A percentile compares a stretch with the other conserved stretches of the same genome.
Evolutionary conservation across 2,797 vertebrate species (phyloP).

Genomic region (Cheirogaleus major): DNA sequence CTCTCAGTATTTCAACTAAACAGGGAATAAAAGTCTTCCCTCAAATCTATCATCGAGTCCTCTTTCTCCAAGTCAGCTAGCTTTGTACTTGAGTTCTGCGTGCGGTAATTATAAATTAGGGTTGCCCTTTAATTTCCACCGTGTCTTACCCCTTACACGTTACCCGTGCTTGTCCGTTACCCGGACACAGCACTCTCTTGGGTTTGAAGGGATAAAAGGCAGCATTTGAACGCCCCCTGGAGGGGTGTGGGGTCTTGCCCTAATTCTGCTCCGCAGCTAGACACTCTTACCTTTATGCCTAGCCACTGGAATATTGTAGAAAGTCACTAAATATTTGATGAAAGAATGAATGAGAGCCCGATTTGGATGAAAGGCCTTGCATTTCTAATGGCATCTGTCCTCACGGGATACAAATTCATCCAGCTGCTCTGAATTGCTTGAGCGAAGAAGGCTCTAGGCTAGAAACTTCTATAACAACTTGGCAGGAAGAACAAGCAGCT

Average conservation of each 20-base stretch:
- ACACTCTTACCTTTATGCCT: background rate
- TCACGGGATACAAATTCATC: fast-evolving
- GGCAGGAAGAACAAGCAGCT: background rate
- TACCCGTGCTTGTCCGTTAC: no score
- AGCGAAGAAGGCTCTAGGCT: background rate
- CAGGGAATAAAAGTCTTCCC: background rate
- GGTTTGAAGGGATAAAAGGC: background rate
- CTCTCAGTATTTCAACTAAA: background rate
- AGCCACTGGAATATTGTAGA: fast-evolving
- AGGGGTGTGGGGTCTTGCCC: fast-evolving
- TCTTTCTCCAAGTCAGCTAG: background rate
- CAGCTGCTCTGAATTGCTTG: background rate
- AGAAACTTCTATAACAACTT: background rate
- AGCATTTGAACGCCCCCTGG: fast-evolving
- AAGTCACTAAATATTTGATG: background rate
- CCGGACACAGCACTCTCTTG: fast-evolving
- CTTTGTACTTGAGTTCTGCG: background rate
- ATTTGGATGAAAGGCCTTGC: fast-evolving
- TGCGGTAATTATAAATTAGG: fast-evolving
- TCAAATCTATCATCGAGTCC: background rate
- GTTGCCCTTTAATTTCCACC: fast-evolving
- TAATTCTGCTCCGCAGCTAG: fast-evolving
- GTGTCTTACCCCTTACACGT: fast-evolving
- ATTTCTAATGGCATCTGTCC: background rate
- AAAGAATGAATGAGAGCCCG: background rate